phyloP scores from a whole-genome alignment of 2,113 vertebrate genomes.

The Marcusenius ussheri region DNA sequence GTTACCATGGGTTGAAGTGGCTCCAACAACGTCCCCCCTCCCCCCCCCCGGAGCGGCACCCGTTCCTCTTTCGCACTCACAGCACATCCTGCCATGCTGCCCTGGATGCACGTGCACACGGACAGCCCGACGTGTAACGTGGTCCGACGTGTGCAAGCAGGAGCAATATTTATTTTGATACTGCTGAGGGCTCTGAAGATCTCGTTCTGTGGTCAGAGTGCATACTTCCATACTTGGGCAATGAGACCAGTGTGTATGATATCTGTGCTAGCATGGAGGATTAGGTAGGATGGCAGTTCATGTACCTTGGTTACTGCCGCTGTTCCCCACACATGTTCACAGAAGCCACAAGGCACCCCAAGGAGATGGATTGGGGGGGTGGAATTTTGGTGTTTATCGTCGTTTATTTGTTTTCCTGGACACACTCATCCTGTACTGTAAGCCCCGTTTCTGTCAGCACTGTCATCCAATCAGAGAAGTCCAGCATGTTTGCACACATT shows the following conservation, averaged over 20 bases:
- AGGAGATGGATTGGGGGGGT: background rate
- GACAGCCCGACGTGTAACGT: background rate
- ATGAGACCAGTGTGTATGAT: background rate
- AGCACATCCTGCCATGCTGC: conserved; percentile 37
- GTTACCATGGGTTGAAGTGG: too few species aligned
- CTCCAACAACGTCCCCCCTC: background rate
- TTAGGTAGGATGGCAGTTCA: background rate
- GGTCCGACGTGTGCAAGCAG: background rate
- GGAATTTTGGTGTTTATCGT: conserved; percentile 35
- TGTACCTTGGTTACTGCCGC: background rate
- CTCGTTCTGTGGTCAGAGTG: conserved; percentile 17
- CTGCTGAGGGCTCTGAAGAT: background rate
- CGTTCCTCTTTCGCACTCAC: conserved; percentile 27
- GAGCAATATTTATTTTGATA: conserved; percentile 29
- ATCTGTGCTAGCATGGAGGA: background rate
- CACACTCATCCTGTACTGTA: background rate
- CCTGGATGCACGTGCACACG: background rate
- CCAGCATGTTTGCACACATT: conserved; percentile 28
- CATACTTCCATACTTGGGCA: conserved; percentile 4
- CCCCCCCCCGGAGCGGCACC: background rate
- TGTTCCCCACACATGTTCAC: conserved; percentile 21
- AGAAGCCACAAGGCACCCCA: background rate
- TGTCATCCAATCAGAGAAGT: conserved; percentile 24
- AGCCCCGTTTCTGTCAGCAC: conserved; percentile 26
- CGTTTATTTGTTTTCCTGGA: conserved; percentile 22